Evolutionary conservation across 2,888 invertebrate genomes (phyloP), one percentile per base, ranked within the genome.

Genomic region (Rhimphoctona megacephalus): DNA sequence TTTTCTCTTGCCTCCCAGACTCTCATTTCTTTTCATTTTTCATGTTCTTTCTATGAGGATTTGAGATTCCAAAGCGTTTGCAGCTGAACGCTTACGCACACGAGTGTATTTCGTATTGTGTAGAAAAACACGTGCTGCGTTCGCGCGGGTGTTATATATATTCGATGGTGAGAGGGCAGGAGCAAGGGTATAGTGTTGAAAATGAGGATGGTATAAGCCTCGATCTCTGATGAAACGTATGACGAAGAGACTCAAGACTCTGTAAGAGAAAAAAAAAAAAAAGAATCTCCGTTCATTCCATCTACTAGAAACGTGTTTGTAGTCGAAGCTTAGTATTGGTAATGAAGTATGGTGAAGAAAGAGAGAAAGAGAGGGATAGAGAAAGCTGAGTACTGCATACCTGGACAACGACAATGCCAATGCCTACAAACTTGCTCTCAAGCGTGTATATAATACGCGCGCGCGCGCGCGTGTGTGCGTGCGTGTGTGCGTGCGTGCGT

Each of bases 331-430:
- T 25, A 36, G 78, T 46, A 33, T 66, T 72, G 19, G 66, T 85
- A 54, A 17, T 67, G 66, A 57, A 69, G 54, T 14, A 49, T 30
- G 33, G 30, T 9, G 52, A 39, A 54, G 81, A 73, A 77, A 80
- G 49, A 67, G 22, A 46, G 66, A 70, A 43, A 57, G 46, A 33
- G 83, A 14, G 43, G 64, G 54, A 74, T 36, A 54, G 19, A 36
- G 78, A 54, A 36, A 81, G 85, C 85, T 78, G 87, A 89, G 88
- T 86, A 83, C 87, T 90, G 78, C 49, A 91, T 92, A 90, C 90
- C 92, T 91, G 92, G 90, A 86, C 91, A 90, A 90, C 91, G 90
- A 90, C 89, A 88, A 88, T 89, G 89, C 88, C 88, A 88, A 84
- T 87, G 87, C 85, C 87, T 86, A 86, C 88, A 89, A 82, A 89